Conservation (phyloP, 2,113 vertebrate genomes). For the Chascanopsetta lugubris region DNA sequence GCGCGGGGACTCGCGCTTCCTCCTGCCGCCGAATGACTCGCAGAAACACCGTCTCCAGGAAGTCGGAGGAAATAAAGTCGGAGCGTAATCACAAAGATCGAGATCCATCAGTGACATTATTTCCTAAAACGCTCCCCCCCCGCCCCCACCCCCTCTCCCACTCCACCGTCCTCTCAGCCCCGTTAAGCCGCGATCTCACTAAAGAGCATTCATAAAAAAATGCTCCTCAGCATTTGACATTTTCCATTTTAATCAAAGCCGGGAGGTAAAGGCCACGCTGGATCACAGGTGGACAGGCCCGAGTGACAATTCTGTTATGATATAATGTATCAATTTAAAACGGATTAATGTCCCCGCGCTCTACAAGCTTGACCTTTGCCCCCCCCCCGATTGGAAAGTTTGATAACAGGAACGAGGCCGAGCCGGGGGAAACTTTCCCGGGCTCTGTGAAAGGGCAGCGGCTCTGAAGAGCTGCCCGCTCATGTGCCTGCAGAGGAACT, state of each 20-base stretch:
- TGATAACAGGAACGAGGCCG: slow-evolving; percentile 48
- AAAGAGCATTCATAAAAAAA: slow-evolving; percentile 73
- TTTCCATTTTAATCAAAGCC: slow-evolving; percentile 77
- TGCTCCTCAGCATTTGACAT: slow-evolving; percentile 74
- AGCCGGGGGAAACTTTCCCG: slow-evolving; percentile 51
- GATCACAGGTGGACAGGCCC: slow-evolving; percentile 68
- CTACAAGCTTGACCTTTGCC: slow-evolving; percentile 61
- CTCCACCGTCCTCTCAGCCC: slow-evolving; percentile 26
- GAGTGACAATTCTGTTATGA: slow-evolving; percentile 53
- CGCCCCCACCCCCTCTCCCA: not conserved
- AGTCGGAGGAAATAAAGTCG: slow-evolving; percentile 45
- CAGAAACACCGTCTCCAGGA: slow-evolving; percentile 37
- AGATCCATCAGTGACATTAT: slow-evolving; percentile 57
- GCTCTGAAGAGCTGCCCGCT: slow-evolving; percentile 18
- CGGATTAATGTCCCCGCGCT: slow-evolving; percentile 61
- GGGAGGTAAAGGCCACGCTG: slow-evolving; percentile 65
- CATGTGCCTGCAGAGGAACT: slow-evolving; percentile 40
- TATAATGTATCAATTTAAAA: slow-evolving; percentile 69
- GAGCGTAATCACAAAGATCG: slow-evolving; percentile 34
- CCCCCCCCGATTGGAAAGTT: slow-evolving; percentile 63
- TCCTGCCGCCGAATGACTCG: slow-evolving; percentile 14
- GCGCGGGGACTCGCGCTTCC: not conserved
- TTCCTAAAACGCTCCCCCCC: slow-evolving; percentile 33
- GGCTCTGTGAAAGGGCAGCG: slow-evolving; percentile 39
- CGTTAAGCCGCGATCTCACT: slow-evolving; percentile 51